Evolutionary conservation across 2,113 vertebrate species (phyloP).

Genomic region (Coryphaenoides rupestris): DNA sequence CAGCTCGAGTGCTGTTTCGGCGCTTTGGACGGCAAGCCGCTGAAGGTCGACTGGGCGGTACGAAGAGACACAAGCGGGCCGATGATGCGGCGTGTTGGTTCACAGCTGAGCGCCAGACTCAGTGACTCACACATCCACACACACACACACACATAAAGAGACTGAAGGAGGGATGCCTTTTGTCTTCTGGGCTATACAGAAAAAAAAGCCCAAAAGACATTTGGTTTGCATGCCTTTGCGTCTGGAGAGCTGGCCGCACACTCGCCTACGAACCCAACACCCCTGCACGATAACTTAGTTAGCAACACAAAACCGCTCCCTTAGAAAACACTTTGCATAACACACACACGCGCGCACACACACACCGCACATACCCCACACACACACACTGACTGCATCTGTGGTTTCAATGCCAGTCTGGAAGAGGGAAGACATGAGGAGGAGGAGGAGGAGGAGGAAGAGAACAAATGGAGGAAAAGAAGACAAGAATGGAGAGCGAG

Average conservation of each 20-base stretch:
- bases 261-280: constrained; percentile 7
- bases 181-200: not conserved
- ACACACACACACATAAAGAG: not conserved
- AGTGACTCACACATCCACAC: no score
- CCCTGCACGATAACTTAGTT: constrained; percentile 21
- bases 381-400: constrained; percentile 39
- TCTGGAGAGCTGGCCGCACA: constrained; percentile 19
- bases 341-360: constrained; percentile 25
- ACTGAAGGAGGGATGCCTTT: not conserved
- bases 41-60: no score
- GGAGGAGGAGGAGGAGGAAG: no score
- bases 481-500: no score
- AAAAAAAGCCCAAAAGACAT: no score
- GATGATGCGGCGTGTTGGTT: not conserved
- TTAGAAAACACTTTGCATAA: constrained; percentile 33
- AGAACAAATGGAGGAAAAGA: no score
- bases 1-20: no score
- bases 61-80: not conserved
- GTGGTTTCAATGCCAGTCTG: constrained; percentile 15
- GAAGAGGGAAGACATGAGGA: no score
- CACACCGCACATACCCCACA: no score
- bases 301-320: constrained; percentile 21
- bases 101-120: no score
- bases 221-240: not conserved
- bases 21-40: no score